A percentile compares a stretch with the other conserved stretches of the same genome.
These are phyloP conservation scores for Chelon labrosus DNA, from an alignment of 2,797 vertebrate genomes.

Conservation along the genomic window DNA sequence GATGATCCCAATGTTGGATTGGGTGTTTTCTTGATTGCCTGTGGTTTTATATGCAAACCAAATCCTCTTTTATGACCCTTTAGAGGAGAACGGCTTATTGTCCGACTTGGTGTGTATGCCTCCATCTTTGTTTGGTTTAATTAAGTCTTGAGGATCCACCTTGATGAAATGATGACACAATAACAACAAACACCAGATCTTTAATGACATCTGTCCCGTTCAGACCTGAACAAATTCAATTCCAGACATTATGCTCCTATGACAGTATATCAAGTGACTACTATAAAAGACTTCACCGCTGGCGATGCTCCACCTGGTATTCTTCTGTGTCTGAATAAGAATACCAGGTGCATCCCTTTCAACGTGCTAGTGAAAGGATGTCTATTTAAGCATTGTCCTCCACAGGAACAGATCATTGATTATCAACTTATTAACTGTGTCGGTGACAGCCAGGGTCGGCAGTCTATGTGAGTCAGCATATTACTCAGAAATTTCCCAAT, in stretches of 20 bases:
- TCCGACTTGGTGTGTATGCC: slow-evolving; percentile 40
- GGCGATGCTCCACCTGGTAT: neutral
- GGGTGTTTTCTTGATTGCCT: slow-evolving; percentile 76
- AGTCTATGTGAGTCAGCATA: slow-evolving; percentile 64
- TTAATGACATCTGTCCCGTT: slow-evolving; percentile 18
- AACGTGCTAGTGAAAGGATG: neutral
- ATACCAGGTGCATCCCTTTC: no score
- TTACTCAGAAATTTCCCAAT: slow-evolving; percentile 53
- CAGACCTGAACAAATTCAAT: slow-evolving; percentile 16
- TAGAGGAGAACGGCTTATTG: slow-evolving; percentile 67
- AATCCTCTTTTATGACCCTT: slow-evolving; percentile 78
- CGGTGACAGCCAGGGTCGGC: slow-evolving; percentile 33
- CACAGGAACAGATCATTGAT: slow-evolving; percentile 40
- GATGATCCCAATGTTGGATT: slow-evolving; percentile 67
- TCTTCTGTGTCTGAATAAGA: neutral
- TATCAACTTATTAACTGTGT: slow-evolving; percentile 27
- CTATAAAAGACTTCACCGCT: slow-evolving; percentile 19
- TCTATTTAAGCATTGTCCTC: slow-evolving; percentile 23
- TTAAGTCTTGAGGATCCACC: slow-evolving; percentile 26
- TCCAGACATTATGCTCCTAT: neutral
- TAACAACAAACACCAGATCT: slow-evolving; percentile 30
- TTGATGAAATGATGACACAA: slow-evolving; percentile 39
- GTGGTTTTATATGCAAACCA: slow-evolving; percentile 67
- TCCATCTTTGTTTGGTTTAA: slow-evolving; percentile 34
- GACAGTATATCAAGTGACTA: neutral